These are phyloP conservation scores for Telmatherina bonti DNA, from an alignment of 2,797 vertebrate genomes.

Conservation along the genomic window DNA sequence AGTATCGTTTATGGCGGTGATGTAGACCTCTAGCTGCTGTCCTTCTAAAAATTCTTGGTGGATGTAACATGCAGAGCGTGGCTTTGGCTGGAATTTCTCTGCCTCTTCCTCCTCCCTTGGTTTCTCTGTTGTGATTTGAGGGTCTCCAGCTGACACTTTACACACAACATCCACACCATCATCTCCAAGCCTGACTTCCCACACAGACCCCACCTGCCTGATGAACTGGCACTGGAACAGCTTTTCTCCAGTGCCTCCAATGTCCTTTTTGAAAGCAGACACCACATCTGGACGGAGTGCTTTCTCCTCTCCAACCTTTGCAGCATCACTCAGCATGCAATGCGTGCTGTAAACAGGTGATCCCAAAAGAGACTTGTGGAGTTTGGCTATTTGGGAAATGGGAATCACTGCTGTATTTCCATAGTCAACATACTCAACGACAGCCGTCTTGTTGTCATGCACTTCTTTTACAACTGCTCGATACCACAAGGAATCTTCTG, in stretches of 20 bases:
- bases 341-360: slow-evolving; percentile 84
- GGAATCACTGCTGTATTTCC: slow-evolving; percentile 86
- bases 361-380: slow-evolving; percentile 70
- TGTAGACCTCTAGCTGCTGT: slow-evolving; percentile 81
- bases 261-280: slow-evolving; percentile 79
- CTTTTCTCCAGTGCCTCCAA: slow-evolving; percentile 72
- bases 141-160: slow-evolving; percentile 48
- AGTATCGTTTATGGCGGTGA: slow-evolving; percentile 79
- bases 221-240: slow-evolving; percentile 86
- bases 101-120: slow-evolving; percentile 57
- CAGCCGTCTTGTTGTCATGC: slow-evolving; percentile 45
- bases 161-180: slow-evolving; percentile 74
- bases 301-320: slow-evolving; percentile 22
- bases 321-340: slow-evolving; percentile 82
- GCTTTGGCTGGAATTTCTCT: not conserved
- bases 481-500: slow-evolving; percentile 90
- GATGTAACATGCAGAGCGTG: slow-evolving; percentile 32
- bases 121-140: slow-evolving; percentile 12
- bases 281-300: slow-evolving; percentile 68
- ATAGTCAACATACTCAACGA: slow-evolving; percentile 92
- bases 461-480: slow-evolving; percentile 87
- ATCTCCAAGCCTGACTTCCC: slow-evolving; percentile 89
- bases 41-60: slow-evolving; percentile 67
- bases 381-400: slow-evolving; percentile 74
- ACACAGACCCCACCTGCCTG: slow-evolving; percentile 79